These are phyloP conservation scores for Polypedilum vanderplanki DNA, from an alignment of 1,140 invertebrate species.

Conservation along the genomic window DNA sequence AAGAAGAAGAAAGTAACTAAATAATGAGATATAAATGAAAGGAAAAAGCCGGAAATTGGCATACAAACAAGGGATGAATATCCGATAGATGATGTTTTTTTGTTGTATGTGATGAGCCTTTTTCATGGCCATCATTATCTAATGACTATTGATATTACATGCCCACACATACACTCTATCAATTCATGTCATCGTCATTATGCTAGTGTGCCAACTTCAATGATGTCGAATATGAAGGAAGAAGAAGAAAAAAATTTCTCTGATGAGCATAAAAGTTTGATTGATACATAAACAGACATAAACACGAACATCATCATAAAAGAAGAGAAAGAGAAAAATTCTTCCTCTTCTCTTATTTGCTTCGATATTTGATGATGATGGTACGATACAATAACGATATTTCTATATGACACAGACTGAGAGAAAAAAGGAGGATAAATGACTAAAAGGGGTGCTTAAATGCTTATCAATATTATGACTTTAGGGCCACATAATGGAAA, in stretches of 20 bases:
- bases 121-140: not conserved
- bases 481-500: not conserved
- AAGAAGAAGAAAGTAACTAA: no score
- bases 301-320: conserved; percentile 28
- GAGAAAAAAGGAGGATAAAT: not conserved
- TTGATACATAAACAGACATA: conserved; percentile 28
- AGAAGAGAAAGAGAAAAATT: not conserved
- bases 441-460: not conserved
- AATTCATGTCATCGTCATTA: no score
- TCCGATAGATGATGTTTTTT: no score
- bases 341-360: not conserved
- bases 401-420: not conserved
- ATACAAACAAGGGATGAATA: not conserved
- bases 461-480: not conserved
- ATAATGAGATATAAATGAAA: not conserved
- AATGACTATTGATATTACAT: no score
- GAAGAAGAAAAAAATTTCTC: not conserved
- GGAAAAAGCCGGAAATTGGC: not conserved
- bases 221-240: no score
- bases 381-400: not conserved
- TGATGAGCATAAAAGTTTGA: conserved; percentile 23
- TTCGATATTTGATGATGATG: not conserved
- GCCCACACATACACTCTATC: no score
- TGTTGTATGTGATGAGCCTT: not conserved
- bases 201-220: no score